Evolutionary conservation across 2,113 vertebrate genomes (phyloP), one percentile per base, ranked within the genome.

Genomic region (Paratilapia polleni): DNA sequence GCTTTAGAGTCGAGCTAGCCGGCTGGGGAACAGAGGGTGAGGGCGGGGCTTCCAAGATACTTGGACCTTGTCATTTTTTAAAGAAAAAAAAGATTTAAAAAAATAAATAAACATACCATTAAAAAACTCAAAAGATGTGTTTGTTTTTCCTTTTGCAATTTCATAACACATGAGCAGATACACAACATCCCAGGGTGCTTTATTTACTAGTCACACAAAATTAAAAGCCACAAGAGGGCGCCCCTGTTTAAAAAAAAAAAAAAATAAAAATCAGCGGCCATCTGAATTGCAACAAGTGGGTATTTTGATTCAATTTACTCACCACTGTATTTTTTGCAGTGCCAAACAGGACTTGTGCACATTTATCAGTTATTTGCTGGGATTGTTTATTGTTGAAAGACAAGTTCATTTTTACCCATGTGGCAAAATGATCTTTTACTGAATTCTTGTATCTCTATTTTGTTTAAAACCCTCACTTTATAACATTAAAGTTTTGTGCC

Each of bases 31-130:
- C 85, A 85, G 75, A 63, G 58, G 89, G 89, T 85, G 82, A 90
- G 89, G 91, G 77, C 78, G 83, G 89, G 93, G 93, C 81, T 83
- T 95, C 93, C 87, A 92, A 90, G 93, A 84, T 57, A 93, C 85
- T 95, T 93, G 94, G 91, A 94, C 93, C 92, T 92, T 90, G 85
- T 93, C 78, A 64, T 94, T 95, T 95, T 93, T 90, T 90, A 89
- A 92, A 78, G 58, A 91, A 89, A 83, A 60, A 28, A 80, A 89
- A 86, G 11, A 49, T 76, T 41, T 60, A 88, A 87, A 88, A 90
- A 77, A 94, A 31, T 31, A 31, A 95, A 92, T 90, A 95, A 94
- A 91, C 41, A 90, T 84, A 82, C 20, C n/a, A 66, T 79, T 43
- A 75, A 88, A 92, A 93, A 94, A 85, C 28, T 80, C 34, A 74